Base-by-base conservation (phyloP, 2,888 invertebrate species). In the Micoletzkya japonica region DNA sequence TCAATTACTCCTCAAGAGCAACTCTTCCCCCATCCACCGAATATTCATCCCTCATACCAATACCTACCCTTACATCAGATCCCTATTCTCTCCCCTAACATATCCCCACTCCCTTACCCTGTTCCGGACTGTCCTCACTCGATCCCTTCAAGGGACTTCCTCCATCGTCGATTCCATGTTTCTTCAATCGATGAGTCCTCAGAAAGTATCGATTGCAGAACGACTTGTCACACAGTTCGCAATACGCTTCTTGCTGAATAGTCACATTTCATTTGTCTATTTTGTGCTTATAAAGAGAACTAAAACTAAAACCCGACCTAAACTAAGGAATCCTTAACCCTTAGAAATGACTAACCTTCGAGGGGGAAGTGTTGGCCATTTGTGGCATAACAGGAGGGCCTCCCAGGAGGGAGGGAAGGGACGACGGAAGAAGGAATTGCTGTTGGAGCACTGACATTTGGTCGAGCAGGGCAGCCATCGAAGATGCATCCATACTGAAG, bases 121-220 rank as follows among this genome's bases (percentile, higher is more conserved):
- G 49, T 3, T 50, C 50, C n/a, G 63, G 63, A 63, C 32, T 70
- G 30, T 20, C 59, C 58, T 52, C 49, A 10, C 34, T 37, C 34
- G 28, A 57, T 63, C 34, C 58, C 58, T 44, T 64, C 39, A 36
- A 52, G 57, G 66, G 66, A 44, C 68, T 58, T 39, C 58, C 64
- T n/a, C n/a, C 49, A 20, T 56, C 44, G 34, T 54, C 94, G 77
- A 96, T 94, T 34, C 95, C 95, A 87, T 96, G 96, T 86, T 95
- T 96, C 87, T 96, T 96, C 37, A 95, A 94, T 87, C 94, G 94
- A 88, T 96, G 96, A 71, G 95, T 96, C 87, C 95, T 95, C 34
- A 96, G 89, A 87, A 96, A 96, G 88, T 96, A 96, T 86, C 95
- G 95, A 89, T 96, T 96, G 89, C 96, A 96, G 87, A 96, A 96